These are phyloP conservation scores for Hemibagrus guttatus DNA, from an alignment of 2,797 vertebrate genomes.

Conservation along the genomic window DNA sequence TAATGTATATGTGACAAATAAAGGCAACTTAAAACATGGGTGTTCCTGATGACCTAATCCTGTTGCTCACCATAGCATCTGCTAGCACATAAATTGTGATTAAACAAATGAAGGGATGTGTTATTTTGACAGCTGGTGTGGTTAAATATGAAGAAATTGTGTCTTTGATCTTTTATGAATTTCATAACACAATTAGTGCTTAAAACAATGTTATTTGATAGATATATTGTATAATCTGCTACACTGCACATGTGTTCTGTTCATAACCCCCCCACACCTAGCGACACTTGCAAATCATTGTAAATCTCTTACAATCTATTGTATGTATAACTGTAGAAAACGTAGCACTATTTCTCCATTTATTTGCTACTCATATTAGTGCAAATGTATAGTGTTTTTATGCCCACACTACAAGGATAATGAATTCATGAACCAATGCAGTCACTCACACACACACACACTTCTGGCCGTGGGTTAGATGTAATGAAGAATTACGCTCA, in stretches of 20 bases:
- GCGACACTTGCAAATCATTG: no score
- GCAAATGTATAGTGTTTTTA: background rate
- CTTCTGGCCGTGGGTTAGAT: slow-evolving; percentile 50
- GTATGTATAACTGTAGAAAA: background rate
- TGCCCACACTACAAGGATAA: background rate
- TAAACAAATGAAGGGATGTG: background rate
- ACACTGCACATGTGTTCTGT: background rate
- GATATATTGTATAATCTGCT: background rate
- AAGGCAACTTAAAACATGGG: no score
- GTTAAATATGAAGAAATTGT: background rate
- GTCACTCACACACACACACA: slow-evolving; percentile 21
- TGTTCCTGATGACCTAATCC: background rate
- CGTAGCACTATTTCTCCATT: background rate
- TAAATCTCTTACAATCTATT: background rate
- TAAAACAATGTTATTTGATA: background rate
- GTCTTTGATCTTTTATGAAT: background rate
- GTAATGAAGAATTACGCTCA: slow-evolving; percentile 60
- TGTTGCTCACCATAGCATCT: background rate
- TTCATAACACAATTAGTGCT: background rate
- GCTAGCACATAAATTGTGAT: background rate
- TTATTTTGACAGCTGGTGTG: background rate
- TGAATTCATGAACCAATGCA: slow-evolving; percentile 37
- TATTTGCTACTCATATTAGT: background rate
- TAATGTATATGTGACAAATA: no score
- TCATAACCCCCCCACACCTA: background rate